Evolutionary conservation across 2,888 invertebrate genomes (phyloP).

Genomic region (Eupithecia pulchellata): DNA sequence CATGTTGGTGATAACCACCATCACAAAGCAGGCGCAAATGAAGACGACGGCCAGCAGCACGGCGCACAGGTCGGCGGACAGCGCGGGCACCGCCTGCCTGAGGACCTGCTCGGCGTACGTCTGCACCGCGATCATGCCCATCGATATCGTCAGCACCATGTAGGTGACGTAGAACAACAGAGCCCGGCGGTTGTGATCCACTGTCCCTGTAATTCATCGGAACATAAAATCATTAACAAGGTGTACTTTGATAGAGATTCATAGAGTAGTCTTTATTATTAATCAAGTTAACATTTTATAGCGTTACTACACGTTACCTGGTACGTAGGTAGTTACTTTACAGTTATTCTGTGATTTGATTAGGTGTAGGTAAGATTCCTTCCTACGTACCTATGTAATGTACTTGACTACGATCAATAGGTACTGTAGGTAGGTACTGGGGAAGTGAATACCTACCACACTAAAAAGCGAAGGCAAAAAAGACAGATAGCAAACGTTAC

Average conservation of each 20-base stretch:
- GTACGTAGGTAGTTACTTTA: too few species aligned
- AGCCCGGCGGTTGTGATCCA: constrained; percentile 65
- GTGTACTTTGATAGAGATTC: background rate
- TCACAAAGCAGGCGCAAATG: constrained; percentile 65
- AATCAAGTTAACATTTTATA: too few species aligned
- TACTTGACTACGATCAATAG: too few species aligned
- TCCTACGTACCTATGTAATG: background rate
- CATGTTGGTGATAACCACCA: constrained; percentile 75
- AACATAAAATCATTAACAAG: background rate
- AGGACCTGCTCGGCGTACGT: constrained; percentile 76
- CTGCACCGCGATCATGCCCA: constrained; percentile 60
- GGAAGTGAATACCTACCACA: background rate
- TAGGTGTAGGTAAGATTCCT: too few species aligned
- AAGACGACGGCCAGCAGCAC: constrained; percentile 83
- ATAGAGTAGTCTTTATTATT: too few species aligned
- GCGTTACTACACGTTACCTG: too few species aligned
- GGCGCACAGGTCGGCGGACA: constrained; percentile 76
- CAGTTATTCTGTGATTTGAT: too few species aligned
- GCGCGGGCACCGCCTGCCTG: constrained; percentile 67
- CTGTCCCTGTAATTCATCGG: constrained; percentile 53
- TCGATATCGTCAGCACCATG: constrained; percentile 48
- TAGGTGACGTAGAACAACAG: constrained; percentile 40
- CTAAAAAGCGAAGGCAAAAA: background rate
- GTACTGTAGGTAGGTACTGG: too few species aligned
- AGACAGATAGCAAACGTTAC: background rate